Evolutionary conservation across 2,888 invertebrate species (phyloP), one percentile per base, ranked within the genome.

Genomic region (Germaria angustata): DNA sequence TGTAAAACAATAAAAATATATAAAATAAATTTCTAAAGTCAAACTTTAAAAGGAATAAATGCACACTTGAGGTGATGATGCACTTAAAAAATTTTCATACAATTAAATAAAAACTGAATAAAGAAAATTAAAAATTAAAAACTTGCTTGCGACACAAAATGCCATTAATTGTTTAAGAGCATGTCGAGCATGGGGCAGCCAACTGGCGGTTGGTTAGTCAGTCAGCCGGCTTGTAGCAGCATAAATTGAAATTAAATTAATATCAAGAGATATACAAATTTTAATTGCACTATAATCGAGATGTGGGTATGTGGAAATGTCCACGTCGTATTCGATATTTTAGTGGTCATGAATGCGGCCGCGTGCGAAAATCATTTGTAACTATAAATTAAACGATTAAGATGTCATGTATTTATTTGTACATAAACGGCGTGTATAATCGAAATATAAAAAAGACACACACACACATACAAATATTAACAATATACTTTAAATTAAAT

Each of bases 201-300:
- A 15, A 7, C 32, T 5, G 28, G 4, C n/a, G 17, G 20, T 0
- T 4, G 9, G 49, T 8, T 24, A 34, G 39, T 22, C 24, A 2
- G 36, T 8, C 17, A 41, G n/a, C 22, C 20, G n/a, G 36, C 15
- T 34, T 22, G 32, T 28, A 15, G 34, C 59, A 53, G 53, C 57
- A 71, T 53, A 55, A 66, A 75, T 68, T 78, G 63, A 78, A 81
- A 73, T 82, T 76, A 66, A 82, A 79, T 79, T 82, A 79, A 71
- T 82, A 66, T 76, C 82, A 39, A 41, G 53, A 82, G 75, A 57
- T 51, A 39, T 22, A 20, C 53, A 55, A 15, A 39, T 34, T 49
- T 57, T 77, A 69, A 69, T 53, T 77, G 59, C 34, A 69, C 69
- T 63, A 51, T 44, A 53, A 59, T 49, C 49, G 57, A 13, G 41